Evolutionary conservation across 2,888 invertebrate species (phyloP).

Genomic region (Helicoverpa assulta): DNA sequence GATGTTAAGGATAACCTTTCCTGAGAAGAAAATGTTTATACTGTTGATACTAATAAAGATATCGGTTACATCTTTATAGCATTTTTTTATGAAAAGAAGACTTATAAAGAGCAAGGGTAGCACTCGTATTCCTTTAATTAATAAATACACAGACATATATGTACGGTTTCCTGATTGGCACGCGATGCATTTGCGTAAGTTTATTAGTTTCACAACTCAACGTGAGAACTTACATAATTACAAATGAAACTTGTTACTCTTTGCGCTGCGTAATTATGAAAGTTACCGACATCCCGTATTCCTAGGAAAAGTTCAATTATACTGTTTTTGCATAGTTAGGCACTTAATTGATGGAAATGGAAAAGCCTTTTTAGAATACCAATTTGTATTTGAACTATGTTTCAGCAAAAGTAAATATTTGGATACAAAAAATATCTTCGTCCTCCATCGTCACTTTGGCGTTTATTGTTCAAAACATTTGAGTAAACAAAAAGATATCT

Average conservation of each 20-base stretch:
- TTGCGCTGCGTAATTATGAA: constrained; percentile 15
- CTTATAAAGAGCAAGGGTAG: neutral
- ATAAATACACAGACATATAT: constrained; percentile 16
- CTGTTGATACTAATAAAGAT: too few species aligned
- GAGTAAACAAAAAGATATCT: constrained; percentile 40
- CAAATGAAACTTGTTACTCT: constrained; percentile 31
- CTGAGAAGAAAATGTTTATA: too few species aligned
- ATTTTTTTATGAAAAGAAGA: neutral
- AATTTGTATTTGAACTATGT: constrained; percentile 8
- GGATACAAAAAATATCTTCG: constrained; percentile 21
- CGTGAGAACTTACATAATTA: constrained; percentile 49
- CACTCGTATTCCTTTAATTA: constrained; percentile 32
- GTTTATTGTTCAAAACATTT: constrained; percentile 41
- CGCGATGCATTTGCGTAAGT: constrained; percentile 14
- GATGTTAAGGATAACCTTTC: too few species aligned
- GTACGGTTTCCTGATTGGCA: constrained; percentile 34
- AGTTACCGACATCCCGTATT: constrained; percentile 6
- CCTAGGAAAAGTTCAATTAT: neutral
- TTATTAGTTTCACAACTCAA: constrained; percentile 44
- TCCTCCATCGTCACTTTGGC: constrained; percentile 17
- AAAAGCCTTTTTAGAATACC: constrained; percentile 2
- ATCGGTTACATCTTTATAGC: too few species aligned
- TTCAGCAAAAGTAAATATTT: constrained; percentile 26
- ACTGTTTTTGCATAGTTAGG: neutral
- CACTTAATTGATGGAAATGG: constrained; percentile 6